A percentile compares a stretch with the other conserved stretches of the same genome.
These are phyloP conservation scores for Yasuhikotakia modesta DNA, from an alignment of 2,797 vertebrate genomes.

Conservation along the genomic window DNA sequence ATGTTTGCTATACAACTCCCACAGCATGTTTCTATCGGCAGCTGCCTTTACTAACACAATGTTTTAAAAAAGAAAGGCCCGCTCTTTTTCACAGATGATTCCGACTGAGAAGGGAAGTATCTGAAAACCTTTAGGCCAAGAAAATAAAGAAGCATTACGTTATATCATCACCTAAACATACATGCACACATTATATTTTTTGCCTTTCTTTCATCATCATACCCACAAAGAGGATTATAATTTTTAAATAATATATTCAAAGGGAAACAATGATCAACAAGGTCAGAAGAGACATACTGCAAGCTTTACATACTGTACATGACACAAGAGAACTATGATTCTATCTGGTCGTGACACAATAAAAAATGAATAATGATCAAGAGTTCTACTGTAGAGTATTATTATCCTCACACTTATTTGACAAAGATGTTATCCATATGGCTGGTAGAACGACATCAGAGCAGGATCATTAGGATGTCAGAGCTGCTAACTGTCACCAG, in stretches of 20 bases:
- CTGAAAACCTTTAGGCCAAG: constrained; percentile 70
- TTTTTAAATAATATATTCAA: constrained; percentile 42
- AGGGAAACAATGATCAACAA: constrained; percentile 12
- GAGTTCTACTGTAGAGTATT: not conserved
- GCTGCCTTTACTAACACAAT: constrained; percentile 80
- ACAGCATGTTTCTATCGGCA: constrained; percentile 80
- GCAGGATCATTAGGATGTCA: constrained; percentile 48
- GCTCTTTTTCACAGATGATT: constrained; percentile 82
- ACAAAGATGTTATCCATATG: constrained; percentile 36
- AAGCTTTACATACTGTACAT: constrained; percentile 2
- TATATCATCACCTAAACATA: not conserved
- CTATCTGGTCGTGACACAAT: not conserved
- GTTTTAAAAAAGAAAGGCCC: constrained; percentile 78
- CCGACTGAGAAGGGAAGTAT: constrained; percentile 75
- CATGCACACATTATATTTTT: not conserved
- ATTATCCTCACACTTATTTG: constrained; percentile 8
- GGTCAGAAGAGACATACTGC: constrained; percentile 11
- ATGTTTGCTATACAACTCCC: constrained; percentile 89
- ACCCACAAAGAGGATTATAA: constrained; percentile 8
- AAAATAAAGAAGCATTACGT: constrained; percentile 62
- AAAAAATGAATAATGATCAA: not conserved
- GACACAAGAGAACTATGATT: not conserved
- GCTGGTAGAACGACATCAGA: constrained; percentile 14
- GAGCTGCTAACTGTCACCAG: constrained; percentile 71
- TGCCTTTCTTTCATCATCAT: not conserved